A percentile compares a stretch with the other conserved stretches of the same genome.
phyloP scores from a whole-genome alignment of 2,113 vertebrate species.

The Sakesphorus luctuosus region DNA sequence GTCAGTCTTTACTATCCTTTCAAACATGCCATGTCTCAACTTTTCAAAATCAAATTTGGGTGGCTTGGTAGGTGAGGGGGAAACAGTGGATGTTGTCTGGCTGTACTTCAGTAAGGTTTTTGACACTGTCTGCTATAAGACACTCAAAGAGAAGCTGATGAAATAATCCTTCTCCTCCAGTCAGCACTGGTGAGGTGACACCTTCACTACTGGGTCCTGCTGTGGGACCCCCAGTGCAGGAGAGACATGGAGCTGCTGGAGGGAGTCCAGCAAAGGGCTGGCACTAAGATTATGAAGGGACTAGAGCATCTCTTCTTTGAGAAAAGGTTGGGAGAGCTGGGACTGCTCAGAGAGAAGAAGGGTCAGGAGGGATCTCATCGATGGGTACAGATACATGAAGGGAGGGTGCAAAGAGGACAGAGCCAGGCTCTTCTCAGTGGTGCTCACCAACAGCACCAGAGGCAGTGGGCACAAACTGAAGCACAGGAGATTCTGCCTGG shows the following conservation, averaged over 20 bases:
- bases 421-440: background rate
- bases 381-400: background rate
- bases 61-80: background rate
- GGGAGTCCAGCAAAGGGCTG: background rate
- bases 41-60: background rate
- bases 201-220: background rate
- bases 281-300: background rate
- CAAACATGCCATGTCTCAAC: background rate
- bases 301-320: background rate
- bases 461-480: background rate
- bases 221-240: background rate
- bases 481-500: rapidly evolving
- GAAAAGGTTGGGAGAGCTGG: background rate
- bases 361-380: background rate
- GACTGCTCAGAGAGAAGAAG: background rate
- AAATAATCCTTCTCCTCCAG: background rate
- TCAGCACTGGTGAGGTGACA: background rate
- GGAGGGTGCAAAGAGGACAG: background rate
- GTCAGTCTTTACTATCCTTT: background rate
- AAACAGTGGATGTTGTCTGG: background rate
- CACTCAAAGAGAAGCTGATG: background rate
- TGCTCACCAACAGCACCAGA: background rate
- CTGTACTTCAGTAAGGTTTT: background rate
- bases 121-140: background rate
- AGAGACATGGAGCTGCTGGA: background rate